Evolutionary conservation across 2,888 invertebrate species (phyloP).

Genomic region (Rapana venosa): DNA sequence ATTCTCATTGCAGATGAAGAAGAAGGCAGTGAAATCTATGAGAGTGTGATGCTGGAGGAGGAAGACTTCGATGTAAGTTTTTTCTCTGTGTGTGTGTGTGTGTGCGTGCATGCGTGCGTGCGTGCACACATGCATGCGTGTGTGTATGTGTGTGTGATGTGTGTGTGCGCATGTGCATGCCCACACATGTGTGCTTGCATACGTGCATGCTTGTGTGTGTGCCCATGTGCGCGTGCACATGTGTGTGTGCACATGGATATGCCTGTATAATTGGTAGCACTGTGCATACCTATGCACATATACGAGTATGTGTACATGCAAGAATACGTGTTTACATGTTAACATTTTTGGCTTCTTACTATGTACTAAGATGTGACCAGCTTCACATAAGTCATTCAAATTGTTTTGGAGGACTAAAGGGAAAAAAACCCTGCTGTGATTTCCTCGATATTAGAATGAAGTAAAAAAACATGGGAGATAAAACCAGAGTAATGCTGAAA

Average conservation of each 20-base stretch:
- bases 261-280: too few relatives aligned
- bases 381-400: too few relatives aligned
- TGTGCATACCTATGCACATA: too few relatives aligned
- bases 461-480: too few relatives aligned
- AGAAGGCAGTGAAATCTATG: not conserved
- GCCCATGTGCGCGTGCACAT: not conserved
- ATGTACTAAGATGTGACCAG: too few relatives aligned
- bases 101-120: not conserved
- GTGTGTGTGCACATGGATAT: not conserved
- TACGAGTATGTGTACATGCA: too few relatives aligned
- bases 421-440: too few relatives aligned
- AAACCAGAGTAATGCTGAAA: too few relatives aligned
- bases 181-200: not conserved
- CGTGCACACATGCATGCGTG: not conserved
- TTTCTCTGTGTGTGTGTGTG: not conserved
- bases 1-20: not conserved
- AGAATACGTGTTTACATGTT: too few relatives aligned
- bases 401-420: too few relatives aligned
- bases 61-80: slow-evolving; percentile 42
- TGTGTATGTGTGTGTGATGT: not conserved
- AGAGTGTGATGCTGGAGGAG: slow-evolving; percentile 30
- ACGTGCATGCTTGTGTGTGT: not conserved
- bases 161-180: not conserved
- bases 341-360: too few relatives aligned
- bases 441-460: too few relatives aligned